Evolutionary conservation across 2,797 vertebrate genomes (phyloP).

Genomic region (Chrosomus eos): DNA sequence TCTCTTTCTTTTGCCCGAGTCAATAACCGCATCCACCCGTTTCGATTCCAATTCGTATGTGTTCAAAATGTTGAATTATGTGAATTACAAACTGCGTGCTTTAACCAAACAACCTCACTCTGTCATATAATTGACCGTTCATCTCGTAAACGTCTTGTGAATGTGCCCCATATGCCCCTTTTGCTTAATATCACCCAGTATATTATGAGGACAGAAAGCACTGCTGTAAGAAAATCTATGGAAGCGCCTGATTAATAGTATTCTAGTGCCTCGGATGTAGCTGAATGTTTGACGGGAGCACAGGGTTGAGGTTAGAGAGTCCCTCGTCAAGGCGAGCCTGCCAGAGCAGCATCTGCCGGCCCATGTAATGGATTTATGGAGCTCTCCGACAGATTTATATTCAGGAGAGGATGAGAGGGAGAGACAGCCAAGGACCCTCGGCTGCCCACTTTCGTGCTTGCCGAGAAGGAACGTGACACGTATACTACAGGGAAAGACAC

Average conservation of each 20-base stretch:
- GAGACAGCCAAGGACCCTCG: constrained; percentile 59
- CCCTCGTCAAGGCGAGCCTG: constrained; percentile 48
- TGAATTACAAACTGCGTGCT: constrained; percentile 11
- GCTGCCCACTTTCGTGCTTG: constrained; percentile 54
- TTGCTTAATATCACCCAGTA: constrained; percentile 17
- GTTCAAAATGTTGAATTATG: constrained; percentile 37
- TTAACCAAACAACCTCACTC: constrained; percentile 26
- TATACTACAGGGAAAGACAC: constrained; percentile 44
- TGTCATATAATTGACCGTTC: constrained; percentile 2
- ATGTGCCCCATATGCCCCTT: constrained; percentile 5
- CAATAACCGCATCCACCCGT: constrained; percentile 36
- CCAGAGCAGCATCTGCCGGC: constrained; percentile 37
- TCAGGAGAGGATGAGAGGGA: constrained; percentile 48
- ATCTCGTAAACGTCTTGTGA: constrained; percentile 13
- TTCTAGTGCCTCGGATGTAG: constrained; percentile 20
- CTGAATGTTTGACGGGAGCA: constrained; percentile 46
- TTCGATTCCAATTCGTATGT: constrained; percentile 20
- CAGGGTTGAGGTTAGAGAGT: constrained; percentile 47
- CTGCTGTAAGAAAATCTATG: constrained; percentile 20
- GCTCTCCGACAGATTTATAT: constrained; percentile 59
- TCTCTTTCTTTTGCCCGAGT: constrained; percentile 30
- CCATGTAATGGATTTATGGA: constrained; percentile 57
- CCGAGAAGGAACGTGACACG: constrained; percentile 51
- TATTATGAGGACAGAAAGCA: constrained; percentile 22
- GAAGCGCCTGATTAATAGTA: constrained; percentile 30